Base-by-base conservation (phyloP, 2,113 vertebrate species). In the Paramisgurnus dabryanus region DNA sequence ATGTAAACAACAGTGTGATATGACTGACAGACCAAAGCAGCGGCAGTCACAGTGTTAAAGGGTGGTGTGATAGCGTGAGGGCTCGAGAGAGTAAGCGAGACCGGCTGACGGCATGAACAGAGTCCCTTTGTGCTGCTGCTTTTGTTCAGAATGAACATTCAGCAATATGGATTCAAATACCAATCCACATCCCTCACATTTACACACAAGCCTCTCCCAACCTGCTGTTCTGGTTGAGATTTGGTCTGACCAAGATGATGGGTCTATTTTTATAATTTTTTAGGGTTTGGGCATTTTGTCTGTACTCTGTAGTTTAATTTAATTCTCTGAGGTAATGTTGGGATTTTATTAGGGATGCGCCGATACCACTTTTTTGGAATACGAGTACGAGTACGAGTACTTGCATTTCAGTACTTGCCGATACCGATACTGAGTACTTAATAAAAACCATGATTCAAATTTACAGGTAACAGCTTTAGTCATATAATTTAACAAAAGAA, bases 161-260 rank as follows among this genome's bases (percentile, higher is more conserved):
- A 78, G 81, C 75, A 82, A 82, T 67, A 71, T 78, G 67, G 74
- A 82, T 70, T 75, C 80, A 65, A 67, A 78, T 76, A 76, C 60
- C 67, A 71, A 61, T 76, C 67, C 73, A 68, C 74, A 76, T 76
- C 58, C 67, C 66, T 78, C 58, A 71, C 58, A 43, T 61, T 55
- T 17, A 78, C 80, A 49, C 75, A 71, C 53, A 67, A 57, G 41
- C 39, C 40, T 40, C 40, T 40, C 67, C 39, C 4, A 55, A 53
- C 67, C 49, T 47, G 58, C 74, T 47, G 18, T 70, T 78, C 58
- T 75, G 58, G 13, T 64, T 80, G 34, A 6, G 67, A 15, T 79
- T 43, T 41, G 10, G 45, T 10, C 45, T 47, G 45, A 47, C 45
- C 10, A 12, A 53, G 6, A n/a, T 63, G 10, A 79, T 69, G 34